Conservation (phyloP, 2,113 vertebrate genomes). For the Oncorhynchus masou region DNA sequence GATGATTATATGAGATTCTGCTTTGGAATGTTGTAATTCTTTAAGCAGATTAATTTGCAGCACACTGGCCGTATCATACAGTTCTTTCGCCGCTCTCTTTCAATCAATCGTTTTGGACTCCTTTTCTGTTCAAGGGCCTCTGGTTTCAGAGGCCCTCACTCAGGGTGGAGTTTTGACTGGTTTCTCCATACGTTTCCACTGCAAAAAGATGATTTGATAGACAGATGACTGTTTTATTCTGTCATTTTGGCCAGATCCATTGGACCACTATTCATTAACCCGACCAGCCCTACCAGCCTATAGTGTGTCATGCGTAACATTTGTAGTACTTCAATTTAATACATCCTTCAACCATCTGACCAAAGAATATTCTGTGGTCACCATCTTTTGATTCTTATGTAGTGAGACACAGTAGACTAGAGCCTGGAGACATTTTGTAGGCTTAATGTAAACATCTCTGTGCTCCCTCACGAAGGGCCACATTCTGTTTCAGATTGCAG, state of each 20-base stretch:
- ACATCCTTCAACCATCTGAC: too few species aligned
- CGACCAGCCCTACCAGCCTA: too few species aligned
- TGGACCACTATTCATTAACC: neutral
- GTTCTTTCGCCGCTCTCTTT: slow-evolving; percentile 44
- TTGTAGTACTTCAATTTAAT: too few species aligned
- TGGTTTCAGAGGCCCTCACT: neutral
- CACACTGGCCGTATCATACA: slow-evolving; percentile 45
- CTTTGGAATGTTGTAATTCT: slow-evolving; percentile 71
- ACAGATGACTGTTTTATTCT: neutral
- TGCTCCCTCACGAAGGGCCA: neutral
- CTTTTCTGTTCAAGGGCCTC: slow-evolving; percentile 6
- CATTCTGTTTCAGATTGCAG: neutral
- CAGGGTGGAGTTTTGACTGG: neutral
- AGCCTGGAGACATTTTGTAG: neutral
- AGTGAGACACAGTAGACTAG: neutral
- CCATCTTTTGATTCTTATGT: neutral
- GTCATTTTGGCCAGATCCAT: neutral
- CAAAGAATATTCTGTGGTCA: neutral
- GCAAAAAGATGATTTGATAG: neutral
- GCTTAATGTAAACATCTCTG: neutral
- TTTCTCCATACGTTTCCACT: neutral
- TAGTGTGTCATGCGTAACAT: too few species aligned
- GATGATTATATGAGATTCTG: slow-evolving; percentile 44
- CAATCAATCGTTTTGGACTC: slow-evolving; percentile 29
- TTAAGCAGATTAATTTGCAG: slow-evolving; percentile 71